phyloP scores from a whole-genome alignment of 1,140 invertebrate genomes.

The Listronotus bonariensis region DNA sequence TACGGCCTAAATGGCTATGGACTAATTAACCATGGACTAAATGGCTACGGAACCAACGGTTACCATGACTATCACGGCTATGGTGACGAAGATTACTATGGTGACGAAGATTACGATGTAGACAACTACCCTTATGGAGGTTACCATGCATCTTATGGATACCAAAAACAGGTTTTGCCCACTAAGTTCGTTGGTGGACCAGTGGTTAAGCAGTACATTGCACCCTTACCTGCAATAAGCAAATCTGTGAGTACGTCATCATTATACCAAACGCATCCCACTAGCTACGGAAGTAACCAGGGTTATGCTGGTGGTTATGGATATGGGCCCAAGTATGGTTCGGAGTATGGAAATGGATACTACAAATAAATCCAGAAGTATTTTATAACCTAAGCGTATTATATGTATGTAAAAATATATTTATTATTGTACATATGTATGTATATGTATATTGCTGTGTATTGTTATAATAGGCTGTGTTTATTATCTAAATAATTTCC shows the following conservation, averaged over 20 bases:
- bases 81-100: background rate
- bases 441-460: too few relatives aligned
- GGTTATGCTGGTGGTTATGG: background rate
- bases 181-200: background rate
- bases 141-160: background rate
- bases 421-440: too few relatives aligned
- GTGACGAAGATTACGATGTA: background rate
- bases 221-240: background rate
- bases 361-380: too few relatives aligned
- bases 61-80: too few relatives aligned
- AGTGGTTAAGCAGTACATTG: background rate
- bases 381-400: too few relatives aligned
- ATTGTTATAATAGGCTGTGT: too few relatives aligned
- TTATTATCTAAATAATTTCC: too few relatives aligned
- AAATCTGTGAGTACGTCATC: background rate
- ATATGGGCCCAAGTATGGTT: too few relatives aligned
- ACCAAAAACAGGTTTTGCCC: background rate
- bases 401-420: too few relatives aligned
- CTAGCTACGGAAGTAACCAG: background rate
- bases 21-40: too few relatives aligned
- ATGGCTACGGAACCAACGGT: background rate
- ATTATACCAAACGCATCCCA: slow-evolving; percentile 2
- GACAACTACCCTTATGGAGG: background rate
- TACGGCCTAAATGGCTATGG: slow-evolving; percentile 6
- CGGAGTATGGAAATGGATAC: too few relatives aligned